Conservation (phyloP, 2,797 vertebrate species). For the Spatula versicolor region DNA sequence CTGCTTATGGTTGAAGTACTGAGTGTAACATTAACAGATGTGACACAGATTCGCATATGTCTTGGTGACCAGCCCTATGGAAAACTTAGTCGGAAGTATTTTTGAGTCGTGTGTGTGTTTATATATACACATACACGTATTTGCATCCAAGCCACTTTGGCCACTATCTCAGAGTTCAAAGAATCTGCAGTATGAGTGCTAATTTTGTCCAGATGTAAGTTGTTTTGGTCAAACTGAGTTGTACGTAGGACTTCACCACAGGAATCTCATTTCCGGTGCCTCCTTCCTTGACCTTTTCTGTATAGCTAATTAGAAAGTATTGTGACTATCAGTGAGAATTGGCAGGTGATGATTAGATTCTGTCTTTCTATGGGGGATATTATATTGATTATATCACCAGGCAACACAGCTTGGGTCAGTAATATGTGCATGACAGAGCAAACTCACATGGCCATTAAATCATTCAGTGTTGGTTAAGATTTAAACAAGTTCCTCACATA, state of each 20-base stretch:
- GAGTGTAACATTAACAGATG: not conserved
- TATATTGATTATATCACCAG: not conserved
- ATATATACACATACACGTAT: not conserved
- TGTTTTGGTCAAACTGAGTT: conserved; percentile 44
- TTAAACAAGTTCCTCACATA: not conserved
- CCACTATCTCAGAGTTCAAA: conserved; percentile 49
- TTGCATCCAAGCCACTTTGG: conserved; percentile 40
- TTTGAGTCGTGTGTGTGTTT: not conserved
- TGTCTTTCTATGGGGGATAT: not conserved
- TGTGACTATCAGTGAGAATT: not conserved
- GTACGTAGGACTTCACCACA: conserved; percentile 13
- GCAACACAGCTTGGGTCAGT: not conserved
- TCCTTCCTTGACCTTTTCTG: conserved; percentile 45
- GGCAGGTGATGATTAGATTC: conserved; percentile 2
- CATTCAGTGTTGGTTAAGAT: not conserved
- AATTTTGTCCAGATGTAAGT: conserved; percentile 60
- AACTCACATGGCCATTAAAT: not conserved
- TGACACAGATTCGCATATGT: not conserved
- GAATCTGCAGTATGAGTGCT: conserved; percentile 13
- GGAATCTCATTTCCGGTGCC: conserved; percentile 35
- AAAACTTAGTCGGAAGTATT: not conserved
- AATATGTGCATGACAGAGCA: not conserved
- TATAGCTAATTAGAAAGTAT: conserved; percentile 36
- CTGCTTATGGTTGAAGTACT: not conserved
- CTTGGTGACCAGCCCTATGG: not conserved